Conservation (phyloP, 2,888 invertebrate species). For the Hypena proboscidalis region DNA sequence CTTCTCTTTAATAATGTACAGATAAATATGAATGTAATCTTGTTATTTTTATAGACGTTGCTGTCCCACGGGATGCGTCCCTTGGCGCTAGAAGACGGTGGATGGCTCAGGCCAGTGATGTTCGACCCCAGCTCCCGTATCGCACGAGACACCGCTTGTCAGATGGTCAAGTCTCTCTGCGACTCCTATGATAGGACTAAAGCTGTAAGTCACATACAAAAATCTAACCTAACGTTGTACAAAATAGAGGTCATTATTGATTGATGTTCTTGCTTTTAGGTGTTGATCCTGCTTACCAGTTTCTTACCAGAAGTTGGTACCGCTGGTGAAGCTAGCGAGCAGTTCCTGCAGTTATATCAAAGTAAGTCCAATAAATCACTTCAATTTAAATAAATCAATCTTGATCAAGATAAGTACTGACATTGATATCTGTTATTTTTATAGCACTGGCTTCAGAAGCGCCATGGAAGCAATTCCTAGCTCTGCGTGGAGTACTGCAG, state of each 20-base stretch:
- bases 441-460: constrained; percentile 90
- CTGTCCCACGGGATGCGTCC: constrained; percentile 83
- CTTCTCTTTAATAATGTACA: no score
- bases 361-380: constrained; percentile 73
- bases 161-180: constrained; percentile 94
- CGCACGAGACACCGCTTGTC: constrained; percentile 95
- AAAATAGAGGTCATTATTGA: background rate
- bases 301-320: constrained; percentile 94
- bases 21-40: no score
- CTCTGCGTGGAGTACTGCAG: constrained; percentile 93
- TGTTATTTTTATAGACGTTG: constrained; percentile 58
- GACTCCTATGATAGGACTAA: constrained; percentile 82
- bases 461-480: constrained; percentile 97
- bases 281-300: constrained; percentile 94
- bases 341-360: constrained; percentile 95
- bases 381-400: background rate
- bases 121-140: constrained; percentile 96
- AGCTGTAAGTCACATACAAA: constrained; percentile 61
- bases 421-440: background rate
- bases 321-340: constrained; percentile 96
- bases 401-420: background rate
- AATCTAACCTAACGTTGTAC: background rate
- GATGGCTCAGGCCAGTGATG: constrained; percentile 96
- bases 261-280: constrained; percentile 62
- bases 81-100: constrained; percentile 87